phyloP scores from a whole-genome alignment of 2,113 vertebrate genomes.

The Chaetodon auriga region DNA sequence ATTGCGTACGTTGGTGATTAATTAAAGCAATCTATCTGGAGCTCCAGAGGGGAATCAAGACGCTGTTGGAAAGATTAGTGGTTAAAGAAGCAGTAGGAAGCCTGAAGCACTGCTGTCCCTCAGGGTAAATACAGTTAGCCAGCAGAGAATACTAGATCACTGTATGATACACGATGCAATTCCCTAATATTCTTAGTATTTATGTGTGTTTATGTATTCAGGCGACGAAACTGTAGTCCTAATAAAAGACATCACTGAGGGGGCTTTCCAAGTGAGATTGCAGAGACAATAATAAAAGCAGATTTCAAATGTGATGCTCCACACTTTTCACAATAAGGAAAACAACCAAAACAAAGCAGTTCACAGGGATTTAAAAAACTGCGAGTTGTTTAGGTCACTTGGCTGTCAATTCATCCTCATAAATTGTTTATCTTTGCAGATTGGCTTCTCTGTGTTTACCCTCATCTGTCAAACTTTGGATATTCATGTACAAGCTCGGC shows the following conservation, averaged over 20 bases:
- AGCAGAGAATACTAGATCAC: not conserved
- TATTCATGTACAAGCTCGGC: not conserved
- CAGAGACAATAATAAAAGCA: not conserved
- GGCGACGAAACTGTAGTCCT: not conserved
- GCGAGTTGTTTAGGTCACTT: not conserved
- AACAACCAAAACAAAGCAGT: constrained; percentile 1
- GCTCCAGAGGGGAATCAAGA: constrained; percentile 62
- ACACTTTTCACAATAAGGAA: not conserved
- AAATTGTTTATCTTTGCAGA: not conserved
- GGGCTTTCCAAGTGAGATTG: not conserved
- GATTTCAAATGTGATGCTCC: not conserved
- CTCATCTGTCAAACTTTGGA: not conserved
- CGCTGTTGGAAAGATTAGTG: constrained; percentile 55
- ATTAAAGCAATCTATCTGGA: constrained; percentile 71
- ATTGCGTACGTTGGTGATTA: constrained; percentile 67
- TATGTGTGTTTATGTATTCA: not conserved
- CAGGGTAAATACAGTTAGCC: constrained; percentile 20
- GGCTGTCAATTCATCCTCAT: not conserved
- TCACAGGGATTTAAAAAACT: not conserved
- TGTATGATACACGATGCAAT: not conserved
- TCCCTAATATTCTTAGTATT: not conserved
- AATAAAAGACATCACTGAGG: not conserved
- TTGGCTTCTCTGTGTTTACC: not conserved
- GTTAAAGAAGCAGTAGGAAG: constrained; percentile 29
- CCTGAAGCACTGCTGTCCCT: not conserved